Base-by-base conservation (phyloP, 2,797 vertebrate species). In the Vireo griseus region DNA sequence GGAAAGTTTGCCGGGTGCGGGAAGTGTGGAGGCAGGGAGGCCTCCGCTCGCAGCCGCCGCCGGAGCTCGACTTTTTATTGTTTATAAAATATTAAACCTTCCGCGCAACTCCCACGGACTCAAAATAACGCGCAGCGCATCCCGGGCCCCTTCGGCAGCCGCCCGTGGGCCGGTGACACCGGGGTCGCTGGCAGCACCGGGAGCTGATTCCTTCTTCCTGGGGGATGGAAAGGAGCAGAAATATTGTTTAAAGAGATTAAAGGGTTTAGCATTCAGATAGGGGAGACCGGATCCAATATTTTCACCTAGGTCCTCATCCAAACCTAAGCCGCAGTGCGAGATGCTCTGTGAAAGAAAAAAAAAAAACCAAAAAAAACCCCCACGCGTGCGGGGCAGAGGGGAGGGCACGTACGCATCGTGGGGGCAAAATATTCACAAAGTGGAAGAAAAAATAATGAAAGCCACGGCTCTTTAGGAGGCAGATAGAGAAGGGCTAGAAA, bases 11-110 rank as follows among this genome's bases (percentile, higher is more conserved):
- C 33, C 50, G 94, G 78, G 22, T 81, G 96, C 62, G 59, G 92
- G 18, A 79, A 88, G 92, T 37, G 95, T 18, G 92, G 24, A 78
- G 54, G 87, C 54, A 15, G 26, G 45, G 77, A 71, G 94, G 83
- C 90, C 76, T 44, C 54, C 3, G 42, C 88, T 94, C 40, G 52
- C 97, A 97, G 95, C 91, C 86, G 39, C 93, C 92, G 85, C 90
- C 92, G 92, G 91, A 94, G 96, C 96, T 97, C 92, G 82, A 84
- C 92, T 97, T 97, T 97, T 97, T 96, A 97, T 97, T 95, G 97
- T 97, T 97, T 95, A 94, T 97, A 91, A 97, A 97, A 97, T 97
- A 96, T 97, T 95, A 96, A 97, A 67, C 68, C 95, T 79, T 93
- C 74, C 95, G 94, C 92, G 83, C 67, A 73, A 81, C 96, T 98